Evolutionary conservation across 2,888 invertebrate species (phyloP).

Genomic region (Scaptomyza flava): DNA sequence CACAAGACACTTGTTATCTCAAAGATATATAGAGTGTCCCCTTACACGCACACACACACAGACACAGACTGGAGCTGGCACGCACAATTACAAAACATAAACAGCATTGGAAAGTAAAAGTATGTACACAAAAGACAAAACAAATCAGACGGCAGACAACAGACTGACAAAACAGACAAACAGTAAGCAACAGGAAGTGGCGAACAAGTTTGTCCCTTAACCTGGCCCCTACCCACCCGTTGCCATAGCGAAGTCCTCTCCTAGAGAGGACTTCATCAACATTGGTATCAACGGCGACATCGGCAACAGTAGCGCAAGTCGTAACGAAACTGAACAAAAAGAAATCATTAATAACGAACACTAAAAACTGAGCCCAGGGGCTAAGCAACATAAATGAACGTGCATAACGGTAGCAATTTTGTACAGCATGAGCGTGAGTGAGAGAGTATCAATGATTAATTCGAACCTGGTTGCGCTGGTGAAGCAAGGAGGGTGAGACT

Average conservation of each 20-base stretch:
- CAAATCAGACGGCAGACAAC: conserved; percentile 65
- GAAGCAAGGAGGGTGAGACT: not conserved
- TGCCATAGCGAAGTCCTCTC: not conserved
- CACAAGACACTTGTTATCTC: conserved; percentile 79
- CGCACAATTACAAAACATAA: conserved; percentile 44
- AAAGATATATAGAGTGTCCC: conserved; percentile 49
- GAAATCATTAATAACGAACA: conserved; percentile 56
- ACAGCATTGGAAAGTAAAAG: conserved; percentile 59
- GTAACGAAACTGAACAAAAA: conserved; percentile 13
- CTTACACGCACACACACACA: conserved; percentile 18
- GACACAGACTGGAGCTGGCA: conserved; percentile 6
- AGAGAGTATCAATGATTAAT: not conserved
- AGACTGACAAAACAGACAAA: conserved; percentile 47
- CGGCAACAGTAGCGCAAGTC: not conserved
- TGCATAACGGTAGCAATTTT: conserved; percentile 77
- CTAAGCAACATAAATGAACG: conserved; percentile 71
- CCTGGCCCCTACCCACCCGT: conserved; percentile 12
- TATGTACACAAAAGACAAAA: conserved; percentile 46
- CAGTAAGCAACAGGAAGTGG: conserved; percentile 71
- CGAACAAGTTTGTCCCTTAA: conserved; percentile 53
- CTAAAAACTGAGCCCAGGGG: conserved; percentile 19
- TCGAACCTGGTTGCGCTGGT: not conserved
- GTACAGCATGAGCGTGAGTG: conserved; percentile 60
- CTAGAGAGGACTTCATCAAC: not conserved
- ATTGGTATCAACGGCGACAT: not conserved